phyloP scores from a whole-genome alignment of 2,797 vertebrate species.

The Enteromius argenteus region DNA sequence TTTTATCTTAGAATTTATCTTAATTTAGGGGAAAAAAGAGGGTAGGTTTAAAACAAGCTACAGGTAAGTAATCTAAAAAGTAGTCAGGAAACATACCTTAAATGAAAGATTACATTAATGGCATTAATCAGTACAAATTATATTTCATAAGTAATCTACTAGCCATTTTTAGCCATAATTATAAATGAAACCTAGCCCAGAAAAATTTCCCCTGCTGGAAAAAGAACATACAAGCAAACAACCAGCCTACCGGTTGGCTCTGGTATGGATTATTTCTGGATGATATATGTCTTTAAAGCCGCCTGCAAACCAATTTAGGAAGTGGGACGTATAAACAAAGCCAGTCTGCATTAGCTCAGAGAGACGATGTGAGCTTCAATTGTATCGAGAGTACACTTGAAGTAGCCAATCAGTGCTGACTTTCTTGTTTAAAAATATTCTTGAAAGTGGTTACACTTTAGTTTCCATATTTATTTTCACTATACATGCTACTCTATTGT shows the following conservation, averaged over 20 bases:
- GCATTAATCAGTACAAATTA: neutral
- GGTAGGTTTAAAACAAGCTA: too few relatives aligned
- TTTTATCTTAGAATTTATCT: neutral
- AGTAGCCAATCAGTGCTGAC: neutral
- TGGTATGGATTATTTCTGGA: conserved; percentile 12
- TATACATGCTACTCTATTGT: neutral
- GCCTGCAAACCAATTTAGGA: conserved; percentile 43
- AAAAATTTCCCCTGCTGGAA: neutral
- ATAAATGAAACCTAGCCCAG: neutral
- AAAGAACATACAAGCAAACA: conserved; percentile 6
- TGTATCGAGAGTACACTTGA: conserved; percentile 6
- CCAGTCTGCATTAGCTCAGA: conserved; percentile 42
- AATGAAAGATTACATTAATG: too few relatives aligned
- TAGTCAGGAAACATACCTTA: neutral
- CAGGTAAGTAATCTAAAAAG: too few relatives aligned
- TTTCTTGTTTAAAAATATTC: neutral
- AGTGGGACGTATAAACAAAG: conserved; percentile 23
- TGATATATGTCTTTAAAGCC: conserved; percentile 16
- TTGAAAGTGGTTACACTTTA: neutral
- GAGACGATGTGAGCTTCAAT: neutral
- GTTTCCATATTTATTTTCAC: neutral
- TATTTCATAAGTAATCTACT: neutral
- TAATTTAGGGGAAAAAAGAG: neutral
- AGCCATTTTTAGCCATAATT: too few relatives aligned
- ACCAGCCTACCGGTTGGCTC: conserved; percentile 7